These are phyloP conservation scores for Trichacis sp. DNA, from an alignment of 2,888 invertebrate genomes.

Conservation along the genomic window DNA sequence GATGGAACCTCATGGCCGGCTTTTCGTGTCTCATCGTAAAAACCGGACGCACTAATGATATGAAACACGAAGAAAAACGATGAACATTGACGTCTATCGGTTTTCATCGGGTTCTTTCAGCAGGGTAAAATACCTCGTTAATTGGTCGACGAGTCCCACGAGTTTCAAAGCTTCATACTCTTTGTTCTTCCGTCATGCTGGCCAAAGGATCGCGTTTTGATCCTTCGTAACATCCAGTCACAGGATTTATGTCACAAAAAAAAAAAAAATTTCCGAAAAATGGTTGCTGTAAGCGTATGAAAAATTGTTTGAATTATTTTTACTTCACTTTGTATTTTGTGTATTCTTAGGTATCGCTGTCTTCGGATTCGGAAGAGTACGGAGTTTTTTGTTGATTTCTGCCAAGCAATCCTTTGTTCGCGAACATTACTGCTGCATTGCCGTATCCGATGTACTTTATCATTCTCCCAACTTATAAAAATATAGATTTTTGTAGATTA, in stretches of 20 bases:
- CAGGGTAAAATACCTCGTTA: no score
- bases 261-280: no score
- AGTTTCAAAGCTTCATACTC: conserved; percentile 96
- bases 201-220: conserved; percentile 83
- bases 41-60: no score
- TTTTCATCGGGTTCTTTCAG: no score
- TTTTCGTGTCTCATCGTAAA: no score
- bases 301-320: conserved; percentile 60
- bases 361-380: conserved; percentile 94
- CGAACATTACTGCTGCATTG: conserved; percentile 96
- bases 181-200: conserved; percentile 95
- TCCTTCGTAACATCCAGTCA: conserved; percentile 88
- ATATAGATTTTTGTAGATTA: no score
- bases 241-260: conserved; percentile 82
- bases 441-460: conserved; percentile 99
- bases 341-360: conserved; percentile 97
- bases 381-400: conserved; percentile 71
- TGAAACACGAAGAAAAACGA: no score
- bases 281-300: no score
- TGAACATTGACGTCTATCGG: no score
- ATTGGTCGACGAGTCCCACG: conserved; percentile 88
- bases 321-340: conserved; percentile 75
- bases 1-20: no score
- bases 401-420: conserved; percentile 89
- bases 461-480: conserved; percentile 90